phyloP scores from a whole-genome alignment of 2,113 vertebrate genomes.

The Nerophis ophidion region DNA sequence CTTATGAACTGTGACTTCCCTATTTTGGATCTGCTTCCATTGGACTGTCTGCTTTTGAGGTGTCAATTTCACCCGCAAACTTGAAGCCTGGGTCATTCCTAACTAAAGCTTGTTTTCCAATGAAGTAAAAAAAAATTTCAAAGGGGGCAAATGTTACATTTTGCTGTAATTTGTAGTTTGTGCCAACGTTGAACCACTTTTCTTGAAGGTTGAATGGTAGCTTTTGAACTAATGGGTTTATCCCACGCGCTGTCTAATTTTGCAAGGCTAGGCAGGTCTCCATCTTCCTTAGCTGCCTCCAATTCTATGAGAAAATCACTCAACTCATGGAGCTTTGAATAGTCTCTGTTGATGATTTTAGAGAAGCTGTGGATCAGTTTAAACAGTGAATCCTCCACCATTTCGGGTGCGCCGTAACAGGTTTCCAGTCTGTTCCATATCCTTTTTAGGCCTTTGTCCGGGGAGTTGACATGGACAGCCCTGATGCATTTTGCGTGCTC shows the following conservation, averaged over 20 bases:
- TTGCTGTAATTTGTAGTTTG: background rate
- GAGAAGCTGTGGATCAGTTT: too few relatives aligned
- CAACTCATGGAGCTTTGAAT: too few relatives aligned
- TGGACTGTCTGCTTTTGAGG: background rate
- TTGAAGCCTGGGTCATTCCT: conserved; percentile 5
- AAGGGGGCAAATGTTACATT: conserved; percentile 11
- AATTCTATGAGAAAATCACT: too few relatives aligned
- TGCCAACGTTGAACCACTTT: conserved; percentile 1
- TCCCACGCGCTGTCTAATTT: conserved; percentile 4
- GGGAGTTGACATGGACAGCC: conserved; percentile 3
- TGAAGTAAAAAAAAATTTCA: conserved; percentile 4
- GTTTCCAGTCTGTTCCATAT: conserved; percentile 6
- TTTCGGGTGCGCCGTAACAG: background rate
- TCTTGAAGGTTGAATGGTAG: background rate
- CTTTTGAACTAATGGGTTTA: background rate
- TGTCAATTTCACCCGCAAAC: background rate
- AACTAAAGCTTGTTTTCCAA: background rate
- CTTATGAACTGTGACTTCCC: conserved; percentile 6
- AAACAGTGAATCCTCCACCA: background rate
- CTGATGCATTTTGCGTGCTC: conserved; percentile 1
- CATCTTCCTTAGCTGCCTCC: background rate
- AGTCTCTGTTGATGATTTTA: too few relatives aligned
- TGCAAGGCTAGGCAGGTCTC: background rate
- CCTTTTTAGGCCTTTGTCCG: conserved; percentile 1
- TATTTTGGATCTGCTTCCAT: conserved; percentile 1